phyloP scores from a whole-genome alignment of 2,113 vertebrate genomes.

The Heterotilapia buettikoferi region DNA sequence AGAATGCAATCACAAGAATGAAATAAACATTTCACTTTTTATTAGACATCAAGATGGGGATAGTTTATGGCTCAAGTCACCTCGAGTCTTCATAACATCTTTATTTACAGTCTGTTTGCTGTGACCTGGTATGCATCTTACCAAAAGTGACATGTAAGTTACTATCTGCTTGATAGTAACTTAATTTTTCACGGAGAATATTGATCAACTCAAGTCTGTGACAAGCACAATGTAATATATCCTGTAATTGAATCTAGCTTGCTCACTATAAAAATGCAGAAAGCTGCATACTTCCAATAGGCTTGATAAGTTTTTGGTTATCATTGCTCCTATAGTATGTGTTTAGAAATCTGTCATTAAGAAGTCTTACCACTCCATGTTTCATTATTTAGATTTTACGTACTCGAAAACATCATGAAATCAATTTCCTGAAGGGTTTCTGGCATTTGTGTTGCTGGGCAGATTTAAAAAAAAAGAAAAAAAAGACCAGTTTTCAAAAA shows the following conservation, averaged over 20 bases:
- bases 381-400: background rate
- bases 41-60: background rate
- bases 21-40: background rate
- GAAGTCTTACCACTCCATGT: background rate
- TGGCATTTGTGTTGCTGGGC: background rate
- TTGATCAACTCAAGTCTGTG: background rate
- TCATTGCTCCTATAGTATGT: background rate
- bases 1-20: background rate
- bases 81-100: background rate
- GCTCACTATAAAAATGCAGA: background rate
- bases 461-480: rapidly evolving
- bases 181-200: background rate
- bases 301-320: background rate
- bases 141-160: background rate
- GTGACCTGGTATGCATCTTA: background rate
- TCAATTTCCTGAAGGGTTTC: background rate
- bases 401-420: background rate
- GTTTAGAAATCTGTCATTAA: background rate
- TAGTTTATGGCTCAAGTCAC: background rate
- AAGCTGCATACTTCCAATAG: background rate
- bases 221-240: background rate
- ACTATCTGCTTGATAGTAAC: background rate
- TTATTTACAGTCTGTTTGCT: background rate
- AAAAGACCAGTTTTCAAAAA: background rate
- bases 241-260: background rate